Conservation (phyloP, 53 echinoderm and acorn worm species). For the Luidia sarsii region DNA sequence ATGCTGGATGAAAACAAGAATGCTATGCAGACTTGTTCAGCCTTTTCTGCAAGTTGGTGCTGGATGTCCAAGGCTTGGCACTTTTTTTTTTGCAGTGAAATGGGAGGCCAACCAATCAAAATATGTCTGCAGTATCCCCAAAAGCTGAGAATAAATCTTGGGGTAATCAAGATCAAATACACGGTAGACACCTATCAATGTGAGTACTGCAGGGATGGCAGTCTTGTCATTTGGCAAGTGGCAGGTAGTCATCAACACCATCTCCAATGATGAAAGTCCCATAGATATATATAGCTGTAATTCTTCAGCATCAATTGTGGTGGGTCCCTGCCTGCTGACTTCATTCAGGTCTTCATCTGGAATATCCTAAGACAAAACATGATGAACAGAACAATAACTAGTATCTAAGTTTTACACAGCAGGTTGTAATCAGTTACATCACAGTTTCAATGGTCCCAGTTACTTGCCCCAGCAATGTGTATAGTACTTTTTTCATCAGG, state of each 20-base stretch:
- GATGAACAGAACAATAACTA: too few relatives aligned
- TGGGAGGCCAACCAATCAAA: neutral
- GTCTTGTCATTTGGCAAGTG: neutral
- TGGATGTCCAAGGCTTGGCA: conserved; percentile 9
- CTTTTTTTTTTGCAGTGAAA: conserved; percentile 44
- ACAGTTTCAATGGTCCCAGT: too few relatives aligned
- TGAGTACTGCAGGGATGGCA: conserved; percentile 13
- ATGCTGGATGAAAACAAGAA: too few relatives aligned
- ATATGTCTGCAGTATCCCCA: conserved; percentile 37
- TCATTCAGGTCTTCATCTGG: neutral
- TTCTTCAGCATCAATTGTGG: neutral
- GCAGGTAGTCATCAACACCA: conserved; percentile 3
- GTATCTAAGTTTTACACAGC: too few relatives aligned
- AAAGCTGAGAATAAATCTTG: conserved; percentile 26
- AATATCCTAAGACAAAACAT: conserved; percentile 15
- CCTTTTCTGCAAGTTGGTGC: neutral
- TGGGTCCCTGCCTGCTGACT: conserved; percentile 8
- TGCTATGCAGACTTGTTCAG: too few relatives aligned
- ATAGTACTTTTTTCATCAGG: too few relatives aligned
- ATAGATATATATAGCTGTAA: neutral
- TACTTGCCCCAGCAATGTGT: too few relatives aligned
- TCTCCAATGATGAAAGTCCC: conserved; percentile 22
- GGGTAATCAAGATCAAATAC: conserved; percentile 48
- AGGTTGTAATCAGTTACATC: neutral
- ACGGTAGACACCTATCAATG: conserved; percentile 18